Evolutionary conservation across 1,140 invertebrate genomes (phyloP).

Genomic region (Saccostrea echinata): DNA sequence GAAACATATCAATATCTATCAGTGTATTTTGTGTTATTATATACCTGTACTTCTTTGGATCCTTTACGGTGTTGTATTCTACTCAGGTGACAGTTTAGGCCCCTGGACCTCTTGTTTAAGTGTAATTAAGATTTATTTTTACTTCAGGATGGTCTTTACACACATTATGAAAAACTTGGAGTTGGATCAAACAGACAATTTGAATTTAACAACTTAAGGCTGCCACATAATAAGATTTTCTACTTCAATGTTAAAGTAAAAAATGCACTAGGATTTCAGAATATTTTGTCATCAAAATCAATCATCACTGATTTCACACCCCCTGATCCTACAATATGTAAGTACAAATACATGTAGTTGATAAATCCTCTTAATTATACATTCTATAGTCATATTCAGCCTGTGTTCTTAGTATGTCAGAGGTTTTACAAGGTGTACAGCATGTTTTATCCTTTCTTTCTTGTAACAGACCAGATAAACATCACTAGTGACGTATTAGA

Average conservation of each 20-base stretch:
- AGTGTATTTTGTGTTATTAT: too few species aligned
- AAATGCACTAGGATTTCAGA: constrained; percentile 61
- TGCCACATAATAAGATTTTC: constrained; percentile 63
- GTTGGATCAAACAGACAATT: constrained; percentile 61
- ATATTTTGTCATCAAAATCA: constrained; percentile 61
- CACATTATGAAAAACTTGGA: constrained; percentile 65
- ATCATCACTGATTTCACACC: constrained; percentile 67
- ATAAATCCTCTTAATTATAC: too few species aligned
- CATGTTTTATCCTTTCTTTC: not conserved
- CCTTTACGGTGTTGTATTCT: too few species aligned
- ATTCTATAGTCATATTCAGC: not conserved
- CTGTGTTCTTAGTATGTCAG: not conserved
- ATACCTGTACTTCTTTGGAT: too few species aligned
- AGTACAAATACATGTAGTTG: not conserved
- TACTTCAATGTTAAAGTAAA: constrained; percentile 65
- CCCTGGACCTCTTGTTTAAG: too few species aligned
- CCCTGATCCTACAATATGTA: constrained; percentile 60
- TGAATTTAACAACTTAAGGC: constrained; percentile 43
- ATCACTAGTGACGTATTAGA: constrained; percentile 49
- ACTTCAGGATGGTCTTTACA: constrained; percentile 49
- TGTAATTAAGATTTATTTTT: not conserved
- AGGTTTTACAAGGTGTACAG: not conserved
- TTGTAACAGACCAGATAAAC: constrained; percentile 25
- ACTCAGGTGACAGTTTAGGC: too few species aligned
- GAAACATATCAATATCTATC: too few species aligned